Evolutionary conservation across 1,140 invertebrate genomes (phyloP).

Genomic region (Trichoplusia ni): DNA sequence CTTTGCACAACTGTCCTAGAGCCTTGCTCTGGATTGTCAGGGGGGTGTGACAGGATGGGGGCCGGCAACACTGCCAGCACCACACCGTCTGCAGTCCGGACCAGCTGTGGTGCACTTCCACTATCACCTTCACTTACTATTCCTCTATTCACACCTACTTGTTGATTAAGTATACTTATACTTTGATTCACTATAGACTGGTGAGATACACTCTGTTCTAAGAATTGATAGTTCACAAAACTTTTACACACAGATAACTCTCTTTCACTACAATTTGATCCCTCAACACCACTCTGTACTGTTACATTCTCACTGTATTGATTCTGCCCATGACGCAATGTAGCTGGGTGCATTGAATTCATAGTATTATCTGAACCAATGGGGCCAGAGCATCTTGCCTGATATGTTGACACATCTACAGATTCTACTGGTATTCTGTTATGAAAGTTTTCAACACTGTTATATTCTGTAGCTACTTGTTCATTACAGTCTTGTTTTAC

Average conservation of each 20-base stretch:
- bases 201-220: slow-evolving; percentile 79
- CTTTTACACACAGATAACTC: slow-evolving; percentile 65
- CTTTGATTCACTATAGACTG: slow-evolving; percentile 80
- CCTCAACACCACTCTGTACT: slow-evolving; percentile 61
- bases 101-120: slow-evolving; percentile 62
- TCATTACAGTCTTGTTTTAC: slow-evolving; percentile 56
- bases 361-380: slow-evolving; percentile 58
- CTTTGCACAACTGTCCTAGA: slow-evolving; percentile 55
- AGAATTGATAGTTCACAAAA: slow-evolving; percentile 78
- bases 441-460: slow-evolving; percentile 61
- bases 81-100: slow-evolving; percentile 76
- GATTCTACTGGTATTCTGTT: slow-evolving; percentile 51
- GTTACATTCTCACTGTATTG: slow-evolving; percentile 61
- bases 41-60: slow-evolving; percentile 48
- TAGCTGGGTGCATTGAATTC: slow-evolving; percentile 55
- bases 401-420: slow-evolving; percentile 58
- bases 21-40: slow-evolving; percentile 44
- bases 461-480: slow-evolving; percentile 47
- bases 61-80: slow-evolving; percentile 74
- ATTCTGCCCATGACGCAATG: slow-evolving; percentile 54
- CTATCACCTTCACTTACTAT: slow-evolving; percentile 62
- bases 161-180: slow-evolving; percentile 80
- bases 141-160: slow-evolving; percentile 71
- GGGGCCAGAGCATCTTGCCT: slow-evolving; percentile 52
- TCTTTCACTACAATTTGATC: slow-evolving; percentile 62